Evolutionary conservation across 2,888 invertebrate species (phyloP).

Genomic region (Dicyrtomina minuta): DNA sequence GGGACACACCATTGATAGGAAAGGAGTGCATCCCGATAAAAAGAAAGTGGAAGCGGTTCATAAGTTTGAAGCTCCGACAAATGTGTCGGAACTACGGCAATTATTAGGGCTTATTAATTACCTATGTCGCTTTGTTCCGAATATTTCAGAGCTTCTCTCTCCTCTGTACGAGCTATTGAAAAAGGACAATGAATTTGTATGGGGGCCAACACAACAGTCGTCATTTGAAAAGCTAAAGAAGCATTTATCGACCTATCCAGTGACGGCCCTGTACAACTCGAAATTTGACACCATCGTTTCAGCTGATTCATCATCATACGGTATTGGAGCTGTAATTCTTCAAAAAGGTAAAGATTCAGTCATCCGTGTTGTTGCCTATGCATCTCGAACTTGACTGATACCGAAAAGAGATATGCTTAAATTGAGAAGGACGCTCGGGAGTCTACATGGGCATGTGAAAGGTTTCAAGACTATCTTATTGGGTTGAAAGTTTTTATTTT

Average conservation of each 20-base stretch:
- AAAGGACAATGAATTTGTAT: slow-evolving; percentile 52
- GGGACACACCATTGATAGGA: slow-evolving; percentile 49
- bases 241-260: slow-evolving; percentile 52
- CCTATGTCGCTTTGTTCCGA: slow-evolving; percentile 55
- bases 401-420: too few relatives aligned
- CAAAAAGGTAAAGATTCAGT: too few relatives aligned
- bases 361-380: too few relatives aligned
- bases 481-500: slow-evolving; percentile 55
- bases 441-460: too few relatives aligned
- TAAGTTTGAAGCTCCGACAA: slow-evolving; percentile 50
- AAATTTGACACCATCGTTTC: too few relatives aligned
- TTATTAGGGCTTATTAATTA: slow-evolving; percentile 56
- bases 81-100: slow-evolving; percentile 49
- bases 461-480: too few relatives aligned
- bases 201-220: slow-evolving; percentile 47
- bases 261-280: slow-evolving; percentile 54
- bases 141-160: slow-evolving; percentile 51
- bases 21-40: slow-evolving; percentile 54
- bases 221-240: slow-evolving; percentile 54
- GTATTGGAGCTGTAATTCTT: slow-evolving; percentile 56
- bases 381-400: too few relatives aligned
- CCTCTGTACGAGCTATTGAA: slow-evolving; percentile 54
- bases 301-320: too few relatives aligned
- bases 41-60: slow-evolving; percentile 55
- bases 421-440: too few relatives aligned